These are phyloP conservation scores for Globia sparganii DNA, from an alignment of 2,888 invertebrate genomes.

Conservation along the genomic window DNA sequence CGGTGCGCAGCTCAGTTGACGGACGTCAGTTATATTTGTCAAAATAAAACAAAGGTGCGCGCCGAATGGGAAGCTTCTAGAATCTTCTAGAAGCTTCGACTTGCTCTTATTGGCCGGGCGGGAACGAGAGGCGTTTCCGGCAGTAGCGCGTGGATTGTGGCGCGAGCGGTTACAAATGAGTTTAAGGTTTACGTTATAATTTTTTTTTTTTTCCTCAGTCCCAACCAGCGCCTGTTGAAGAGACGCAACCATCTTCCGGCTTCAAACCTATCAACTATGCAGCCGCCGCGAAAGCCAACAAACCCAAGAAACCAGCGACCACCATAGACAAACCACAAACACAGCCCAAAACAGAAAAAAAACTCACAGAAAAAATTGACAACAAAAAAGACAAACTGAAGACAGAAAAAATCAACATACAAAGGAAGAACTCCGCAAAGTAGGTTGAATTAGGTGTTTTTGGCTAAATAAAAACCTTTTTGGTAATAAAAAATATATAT, in stretches of 20 bases:
- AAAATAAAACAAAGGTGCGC: too few relatives aligned
- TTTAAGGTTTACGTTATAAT: too few relatives aligned
- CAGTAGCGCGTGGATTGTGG: too few relatives aligned
- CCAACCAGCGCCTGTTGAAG: constrained; percentile 68
- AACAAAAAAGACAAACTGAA: constrained; percentile 68
- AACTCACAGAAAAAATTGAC: constrained; percentile 62
- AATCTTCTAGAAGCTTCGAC: too few relatives aligned
- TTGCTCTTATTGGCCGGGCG: too few relatives aligned
- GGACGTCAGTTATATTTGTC: too few relatives aligned
- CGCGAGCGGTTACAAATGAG: too few relatives aligned
- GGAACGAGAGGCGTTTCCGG: too few relatives aligned
- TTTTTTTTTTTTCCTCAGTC: constrained; percentile 37
- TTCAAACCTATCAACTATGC: constrained; percentile 88
- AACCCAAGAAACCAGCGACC: constrained; percentile 84
- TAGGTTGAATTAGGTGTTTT: constrained; percentile 67
- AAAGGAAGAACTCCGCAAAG: constrained; percentile 84
- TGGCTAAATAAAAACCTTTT: constrained; percentile 52
- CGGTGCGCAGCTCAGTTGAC: too few relatives aligned
- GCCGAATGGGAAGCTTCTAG: too few relatives aligned
- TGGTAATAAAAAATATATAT: constrained; percentile 48
- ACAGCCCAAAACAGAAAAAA: constrained; percentile 65
- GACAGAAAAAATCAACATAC: constrained; percentile 64
- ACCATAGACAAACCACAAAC: constrained; percentile 68
- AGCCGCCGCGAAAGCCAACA: constrained; percentile 86
- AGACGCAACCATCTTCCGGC: constrained; percentile 64